phyloP scores from a whole-genome alignment of 2,888 invertebrate genomes.

The Yponomeuta plumbellus region DNA sequence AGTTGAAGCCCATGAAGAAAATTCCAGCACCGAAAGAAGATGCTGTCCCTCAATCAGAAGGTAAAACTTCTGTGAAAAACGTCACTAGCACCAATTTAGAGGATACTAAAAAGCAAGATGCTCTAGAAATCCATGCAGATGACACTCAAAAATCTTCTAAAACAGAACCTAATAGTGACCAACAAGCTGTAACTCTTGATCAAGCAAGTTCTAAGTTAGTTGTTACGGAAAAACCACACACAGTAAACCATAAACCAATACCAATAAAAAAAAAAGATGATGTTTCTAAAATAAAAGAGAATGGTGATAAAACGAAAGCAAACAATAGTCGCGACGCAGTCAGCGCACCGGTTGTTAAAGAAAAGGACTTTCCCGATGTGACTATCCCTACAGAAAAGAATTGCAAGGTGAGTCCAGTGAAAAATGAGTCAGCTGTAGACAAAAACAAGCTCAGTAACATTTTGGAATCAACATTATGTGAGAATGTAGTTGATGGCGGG shows the following conservation, averaged over 20 bases:
- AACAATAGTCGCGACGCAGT: conserved; percentile 19
- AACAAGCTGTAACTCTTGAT: not conserved
- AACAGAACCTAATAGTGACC: not conserved
- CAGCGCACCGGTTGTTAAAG: not conserved
- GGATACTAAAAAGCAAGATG: conserved; percentile 25
- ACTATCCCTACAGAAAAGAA: not conserved
- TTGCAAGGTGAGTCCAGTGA: not conserved
- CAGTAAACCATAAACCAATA: not conserved
- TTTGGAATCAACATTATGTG: conserved; percentile 59
- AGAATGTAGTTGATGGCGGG: conserved; percentile 65
- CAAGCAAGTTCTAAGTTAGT: not conserved
- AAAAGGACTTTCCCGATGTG: not conserved
- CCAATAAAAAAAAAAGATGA: not conserved
- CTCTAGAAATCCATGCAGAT: not conserved
- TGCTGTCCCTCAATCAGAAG: conserved; percentile 2
- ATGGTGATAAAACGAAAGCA: conserved; percentile 49
- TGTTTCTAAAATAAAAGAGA: conserved; percentile 28
- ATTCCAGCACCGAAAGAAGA: conserved; percentile 14
- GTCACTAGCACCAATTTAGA: conserved; percentile 26
- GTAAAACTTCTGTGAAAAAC: conserved; percentile 17
- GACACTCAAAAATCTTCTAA: not conserved
- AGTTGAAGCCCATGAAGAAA: conserved; percentile 21
- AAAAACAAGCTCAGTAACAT: conserved; percentile 43
- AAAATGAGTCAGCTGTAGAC: conserved; percentile 7
- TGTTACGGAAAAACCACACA: not conserved